Evolutionary conservation across 2,797 vertebrate genomes (phyloP).

Genomic region (Neomorphus geoffroyi): DNA sequence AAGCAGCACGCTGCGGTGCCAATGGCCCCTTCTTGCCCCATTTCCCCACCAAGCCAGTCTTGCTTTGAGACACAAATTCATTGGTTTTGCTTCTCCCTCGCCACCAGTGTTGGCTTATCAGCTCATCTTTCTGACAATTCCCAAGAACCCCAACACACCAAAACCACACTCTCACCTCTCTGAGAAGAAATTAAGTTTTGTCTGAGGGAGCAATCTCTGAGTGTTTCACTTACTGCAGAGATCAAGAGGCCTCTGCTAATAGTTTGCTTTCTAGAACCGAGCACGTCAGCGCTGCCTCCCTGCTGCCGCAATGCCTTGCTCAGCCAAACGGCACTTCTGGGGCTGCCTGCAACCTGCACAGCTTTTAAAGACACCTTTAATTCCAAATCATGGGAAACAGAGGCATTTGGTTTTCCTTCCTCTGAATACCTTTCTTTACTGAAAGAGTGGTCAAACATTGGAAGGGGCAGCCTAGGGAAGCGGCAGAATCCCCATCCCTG

Average conservation of each 20-base stretch:
- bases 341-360: not conserved
- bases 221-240: not conserved
- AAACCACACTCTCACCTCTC: not conserved
- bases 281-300: not conserved
- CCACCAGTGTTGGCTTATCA: not conserved
- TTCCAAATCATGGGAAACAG: not conserved
- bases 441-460: too few relatives aligned
- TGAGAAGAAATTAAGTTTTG: conserved; percentile 34
- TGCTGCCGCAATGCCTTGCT: not conserved
- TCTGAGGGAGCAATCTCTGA: conserved; percentile 19
- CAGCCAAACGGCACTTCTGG: not conserved
- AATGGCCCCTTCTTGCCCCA: not conserved
- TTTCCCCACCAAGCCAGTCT: not conserved
- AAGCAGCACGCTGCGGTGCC: not conserved
- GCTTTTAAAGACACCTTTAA: not conserved
- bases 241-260: conserved; percentile 4
- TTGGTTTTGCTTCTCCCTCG: not conserved
- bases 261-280: conserved; percentile 13
- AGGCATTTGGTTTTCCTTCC: not conserved
- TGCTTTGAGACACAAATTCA: not conserved
- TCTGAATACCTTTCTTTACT: too few relatives aligned
- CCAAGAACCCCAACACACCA: conserved; percentile 2
- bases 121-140: not conserved
- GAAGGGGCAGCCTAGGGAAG: too few relatives aligned
- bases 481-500: too few relatives aligned